Conservation (phyloP, 2,888 invertebrate genomes). For the Notodonta ziczac region DNA sequence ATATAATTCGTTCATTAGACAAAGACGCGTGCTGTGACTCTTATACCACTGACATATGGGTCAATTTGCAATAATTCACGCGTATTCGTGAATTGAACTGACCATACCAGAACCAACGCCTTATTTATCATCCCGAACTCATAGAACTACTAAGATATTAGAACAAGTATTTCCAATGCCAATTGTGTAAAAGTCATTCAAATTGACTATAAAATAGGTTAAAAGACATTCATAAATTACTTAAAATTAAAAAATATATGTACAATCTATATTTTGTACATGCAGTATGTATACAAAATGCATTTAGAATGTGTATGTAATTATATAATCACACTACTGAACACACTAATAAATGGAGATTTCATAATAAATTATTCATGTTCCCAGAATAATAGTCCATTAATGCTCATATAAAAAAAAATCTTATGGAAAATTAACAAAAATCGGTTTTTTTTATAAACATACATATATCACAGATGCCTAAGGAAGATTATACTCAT, state of each 20-base stretch:
- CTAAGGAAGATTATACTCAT: constrained; percentile 73
- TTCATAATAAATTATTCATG: constrained; percentile 49
- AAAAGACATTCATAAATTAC: constrained; percentile 51
- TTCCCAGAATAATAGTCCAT: constrained; percentile 38
- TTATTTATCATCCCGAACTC: constrained; percentile 14
- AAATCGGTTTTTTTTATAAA: constrained; percentile 46
- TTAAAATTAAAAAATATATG: constrained; percentile 51
- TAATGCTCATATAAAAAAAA: constrained; percentile 46
- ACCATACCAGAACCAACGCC: constrained; percentile 12
- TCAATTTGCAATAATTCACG: too few relatives aligned
- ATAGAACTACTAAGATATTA: constrained; percentile 19
- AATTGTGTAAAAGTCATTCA: constrained; percentile 16
- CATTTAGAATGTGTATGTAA: constrained; percentile 42
- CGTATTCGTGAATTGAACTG: too few relatives aligned
- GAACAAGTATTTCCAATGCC: constrained; percentile 17
- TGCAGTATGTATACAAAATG: constrained; percentile 45
- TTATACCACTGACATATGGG: too few relatives aligned
- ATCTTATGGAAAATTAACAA: constrained; percentile 55
- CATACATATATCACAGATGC: constrained; percentile 80
- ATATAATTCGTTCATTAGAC: too few relatives aligned
- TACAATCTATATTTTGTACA: constrained; percentile 71
- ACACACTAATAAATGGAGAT: constrained; percentile 64
- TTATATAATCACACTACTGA: constrained; percentile 48
- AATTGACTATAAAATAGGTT: constrained; percentile 28
- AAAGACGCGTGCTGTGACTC: too few relatives aligned